These are phyloP conservation scores for Hesperia comma DNA, from an alignment of 2,888 invertebrate species.

Conservation along the genomic window DNA sequence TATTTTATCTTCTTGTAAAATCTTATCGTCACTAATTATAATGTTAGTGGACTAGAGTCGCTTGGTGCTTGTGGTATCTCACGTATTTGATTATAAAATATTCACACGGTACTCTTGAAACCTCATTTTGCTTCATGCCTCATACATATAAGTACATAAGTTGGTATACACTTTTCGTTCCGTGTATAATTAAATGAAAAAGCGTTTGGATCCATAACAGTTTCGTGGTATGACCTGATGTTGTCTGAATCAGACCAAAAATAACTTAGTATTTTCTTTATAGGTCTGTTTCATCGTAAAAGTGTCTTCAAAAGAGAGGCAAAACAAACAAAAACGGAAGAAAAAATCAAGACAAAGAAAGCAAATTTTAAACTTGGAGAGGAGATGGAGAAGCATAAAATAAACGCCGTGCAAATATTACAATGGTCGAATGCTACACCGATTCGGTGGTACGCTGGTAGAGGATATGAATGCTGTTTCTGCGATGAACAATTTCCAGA, in stretches of 20 bases:
- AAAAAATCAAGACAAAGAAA: constrained; percentile 32
- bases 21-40: too few species aligned
- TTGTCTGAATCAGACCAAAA: neutral
- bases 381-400: constrained; percentile 37
- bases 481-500: constrained; percentile 48
- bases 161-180: too few species aligned
- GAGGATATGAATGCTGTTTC: constrained; percentile 53
- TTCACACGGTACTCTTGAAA: too few species aligned
- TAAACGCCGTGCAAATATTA: constrained; percentile 47
- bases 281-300: constrained; percentile 40
- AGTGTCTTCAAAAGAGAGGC: constrained; percentile 30
- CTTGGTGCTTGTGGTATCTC: too few species aligned
- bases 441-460: constrained; percentile 47
- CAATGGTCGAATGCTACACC: constrained; percentile 55
- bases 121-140: too few species aligned
- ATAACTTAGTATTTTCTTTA: constrained; percentile 39
- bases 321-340: constrained; percentile 31
- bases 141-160: too few species aligned
- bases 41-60: too few species aligned
- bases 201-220: neutral
- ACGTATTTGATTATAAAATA: too few species aligned
- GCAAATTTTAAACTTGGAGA: constrained; percentile 14
- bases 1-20: too few species aligned
- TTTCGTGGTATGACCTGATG: neutral
- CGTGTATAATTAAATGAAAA: too few species aligned